Percentiles rank a stretch among this genome's conserved stretches.
Evolutionary conservation across 2,113 vertebrate genomes (phyloP).

Genomic region (Monarcha castaneiventris): DNA sequence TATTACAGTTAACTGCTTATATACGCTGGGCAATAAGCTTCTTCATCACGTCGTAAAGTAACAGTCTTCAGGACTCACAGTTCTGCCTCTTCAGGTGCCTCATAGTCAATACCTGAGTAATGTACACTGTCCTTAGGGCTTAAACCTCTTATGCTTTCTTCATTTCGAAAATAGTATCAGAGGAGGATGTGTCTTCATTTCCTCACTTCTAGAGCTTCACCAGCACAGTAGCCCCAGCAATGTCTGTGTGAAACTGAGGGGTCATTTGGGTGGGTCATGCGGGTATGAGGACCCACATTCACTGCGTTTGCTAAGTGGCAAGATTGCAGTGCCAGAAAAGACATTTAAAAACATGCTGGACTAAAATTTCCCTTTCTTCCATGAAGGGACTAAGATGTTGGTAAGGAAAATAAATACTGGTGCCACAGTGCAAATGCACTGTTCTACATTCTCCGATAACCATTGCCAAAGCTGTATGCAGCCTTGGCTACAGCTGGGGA

Average conservation of each 20-base stretch:
- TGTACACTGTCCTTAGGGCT: neutral
- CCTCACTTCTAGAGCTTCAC: neutral
- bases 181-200: neutral
- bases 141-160: neutral
- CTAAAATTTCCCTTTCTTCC: neutral
- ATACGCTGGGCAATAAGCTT: neutral
- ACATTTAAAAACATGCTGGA: neutral
- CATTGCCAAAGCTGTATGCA: neutral
- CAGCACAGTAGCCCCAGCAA: neutral
- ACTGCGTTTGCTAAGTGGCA: neutral
- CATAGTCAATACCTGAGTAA: neutral
- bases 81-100: neutral
- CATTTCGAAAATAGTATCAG: neutral
- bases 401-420: neutral
- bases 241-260: accelerated
- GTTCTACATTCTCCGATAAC: neutral
- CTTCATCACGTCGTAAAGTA: neutral
- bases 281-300: neutral
- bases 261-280: neutral
- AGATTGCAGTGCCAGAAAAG: neutral
- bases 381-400: neutral
- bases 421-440: neutral
- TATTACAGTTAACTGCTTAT: neutral
- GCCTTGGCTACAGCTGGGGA: neutral
- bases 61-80: neutral